Evolutionary conservation across 2,113 vertebrate genomes (phyloP).

Genomic region (Epinephelus lanceolatus): DNA sequence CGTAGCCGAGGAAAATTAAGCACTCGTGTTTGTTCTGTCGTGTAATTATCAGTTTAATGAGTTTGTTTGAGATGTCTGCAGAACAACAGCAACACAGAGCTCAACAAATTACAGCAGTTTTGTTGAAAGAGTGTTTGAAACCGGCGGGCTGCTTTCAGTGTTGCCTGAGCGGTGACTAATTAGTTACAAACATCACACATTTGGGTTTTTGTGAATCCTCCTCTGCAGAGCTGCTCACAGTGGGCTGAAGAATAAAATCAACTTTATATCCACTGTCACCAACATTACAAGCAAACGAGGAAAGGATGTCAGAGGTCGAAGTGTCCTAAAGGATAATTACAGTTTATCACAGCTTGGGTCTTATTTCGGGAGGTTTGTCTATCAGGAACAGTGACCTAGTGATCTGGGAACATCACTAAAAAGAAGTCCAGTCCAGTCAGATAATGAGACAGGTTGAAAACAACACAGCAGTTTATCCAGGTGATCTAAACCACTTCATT

Average conservation of each 20-base stretch:
- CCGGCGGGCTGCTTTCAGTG: not conserved
- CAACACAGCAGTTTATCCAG: not conserved
- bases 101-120: conserved; percentile 19
- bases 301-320: too few relatives aligned
- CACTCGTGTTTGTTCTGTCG: conserved; percentile 33
- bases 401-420: too few relatives aligned
- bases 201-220: not conserved
- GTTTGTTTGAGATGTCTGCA: conserved; percentile 46
- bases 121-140: not conserved
- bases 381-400: too few relatives aligned
- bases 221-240: not conserved
- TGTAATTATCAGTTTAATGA: conserved; percentile 51
- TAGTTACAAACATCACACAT: conserved; percentile 2
- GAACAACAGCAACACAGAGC: conserved; percentile 2
- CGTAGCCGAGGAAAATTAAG: not conserved
- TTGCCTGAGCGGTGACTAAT: not conserved
- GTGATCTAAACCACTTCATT: not conserved
- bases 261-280: not conserved
- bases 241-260: not conserved
- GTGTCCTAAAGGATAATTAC: too few relatives aligned
- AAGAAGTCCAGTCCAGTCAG: too few relatives aligned
- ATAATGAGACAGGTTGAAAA: not conserved
- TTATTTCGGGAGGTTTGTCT: too few relatives aligned
- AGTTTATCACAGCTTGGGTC: too few relatives aligned
- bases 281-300: not conserved